Evolutionary conservation across 1,140 invertebrate species (phyloP).

Genomic region (Leguminivora glycinivorella): DNA sequence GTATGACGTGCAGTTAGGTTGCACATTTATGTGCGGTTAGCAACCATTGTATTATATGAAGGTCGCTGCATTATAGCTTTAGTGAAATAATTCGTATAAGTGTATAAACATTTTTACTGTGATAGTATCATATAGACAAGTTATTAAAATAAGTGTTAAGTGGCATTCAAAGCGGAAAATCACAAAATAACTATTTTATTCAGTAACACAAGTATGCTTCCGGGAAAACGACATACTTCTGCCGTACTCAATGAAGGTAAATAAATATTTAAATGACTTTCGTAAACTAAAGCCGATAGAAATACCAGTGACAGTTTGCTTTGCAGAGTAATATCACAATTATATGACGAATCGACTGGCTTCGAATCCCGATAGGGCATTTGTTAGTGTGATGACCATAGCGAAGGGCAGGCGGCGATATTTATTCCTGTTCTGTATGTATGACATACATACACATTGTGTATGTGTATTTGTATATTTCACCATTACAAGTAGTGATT

Average conservation of each 20-base stretch:
- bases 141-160: not conserved
- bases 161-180: not conserved
- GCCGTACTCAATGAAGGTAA: constrained; percentile 18
- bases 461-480: too few relatives aligned
- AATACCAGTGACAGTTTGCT: too few relatives aligned
- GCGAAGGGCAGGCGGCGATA: too few relatives aligned
- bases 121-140: not conserved
- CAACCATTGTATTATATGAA: not conserved
- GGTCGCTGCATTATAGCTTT: not conserved
- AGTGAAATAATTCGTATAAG: not conserved
- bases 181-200: not conserved
- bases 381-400: too few relatives aligned
- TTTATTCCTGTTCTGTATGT: too few relatives aligned
- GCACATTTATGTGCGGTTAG: constrained; percentile 20
- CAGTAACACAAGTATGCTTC: not conserved
- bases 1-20: constrained; percentile 49
- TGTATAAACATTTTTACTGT: not conserved
- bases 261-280: not conserved
- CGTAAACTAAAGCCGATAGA: too few relatives aligned
- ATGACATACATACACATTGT: too few relatives aligned
- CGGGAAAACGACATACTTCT: constrained; percentile 11
- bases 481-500: too few relatives aligned
- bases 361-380: too few relatives aligned
- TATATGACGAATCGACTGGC: too few relatives aligned
- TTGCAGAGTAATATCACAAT: too few relatives aligned